Base-by-base conservation (phyloP, 2,113 vertebrate species). In the Xyrauchen texanus region DNA sequence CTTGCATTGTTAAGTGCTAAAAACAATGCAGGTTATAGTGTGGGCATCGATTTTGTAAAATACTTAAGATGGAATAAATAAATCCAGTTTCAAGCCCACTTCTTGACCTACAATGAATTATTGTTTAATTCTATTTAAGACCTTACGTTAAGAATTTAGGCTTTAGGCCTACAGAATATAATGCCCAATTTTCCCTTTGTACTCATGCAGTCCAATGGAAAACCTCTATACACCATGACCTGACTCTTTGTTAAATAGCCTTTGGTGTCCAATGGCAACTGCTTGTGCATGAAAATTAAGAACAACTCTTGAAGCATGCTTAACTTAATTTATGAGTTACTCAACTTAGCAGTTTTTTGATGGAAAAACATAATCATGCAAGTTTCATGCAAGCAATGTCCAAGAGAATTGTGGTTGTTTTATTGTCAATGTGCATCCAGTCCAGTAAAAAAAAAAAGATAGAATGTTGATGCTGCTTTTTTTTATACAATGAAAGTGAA, bases 191-290 rank as follows among this genome's bases (percentile, higher is more conserved):
- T 78, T 76, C 52, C 62, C 57, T 77, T 62, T 71, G 80, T 76
- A 75, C 74, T 61, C 61, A n/a, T 62, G 78, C 76, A 73, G 71
- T 42, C 69, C 47, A 10, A 55, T 51, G 78, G 77, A 34, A 85
- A 83, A 66, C 60, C 69, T 68, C 64, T 63, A 78, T 46, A 68
- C 12, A 47, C 57, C 42, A 64, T 80, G 21, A 34, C 80, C 77
- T 61, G 69, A 55, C 61, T 85, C 77, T 76, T 69, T 82, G 55
- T 83, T 61, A 76, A 58, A 84, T 81, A 79, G 58, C 74, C 60
- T 72, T 64, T 72, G 62, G 84, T 84, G 76, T 83, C 84, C 81
- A 76, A 66, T 78, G 63, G 84, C 86, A 87, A 85, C 80, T 60
- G 68, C 58, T 52, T 77, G 70, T 15, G n/a, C 53, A 12, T 62